phyloP scores from a whole-genome alignment of 2,113 vertebrate species.

The Microtus montanus region DNA sequence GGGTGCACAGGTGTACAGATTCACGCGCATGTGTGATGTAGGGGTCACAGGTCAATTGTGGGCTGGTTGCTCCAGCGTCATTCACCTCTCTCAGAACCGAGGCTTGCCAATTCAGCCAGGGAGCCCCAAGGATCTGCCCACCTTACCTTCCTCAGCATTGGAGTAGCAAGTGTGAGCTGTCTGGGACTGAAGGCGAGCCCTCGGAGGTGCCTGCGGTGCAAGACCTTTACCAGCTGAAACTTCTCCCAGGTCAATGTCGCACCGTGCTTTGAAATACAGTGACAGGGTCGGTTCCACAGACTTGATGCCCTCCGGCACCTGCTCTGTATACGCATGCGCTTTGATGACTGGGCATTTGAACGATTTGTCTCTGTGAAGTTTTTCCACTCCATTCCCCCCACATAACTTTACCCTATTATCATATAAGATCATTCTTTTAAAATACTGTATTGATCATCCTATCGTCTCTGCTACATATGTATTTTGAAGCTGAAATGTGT shows the following conservation, averaged over 20 bases:
- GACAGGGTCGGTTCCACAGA: neutral
- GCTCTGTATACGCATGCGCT: neutral
- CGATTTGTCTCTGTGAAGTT: slow-evolving; percentile 10
- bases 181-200: neutral
- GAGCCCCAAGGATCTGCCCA: no score
- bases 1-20: neutral
- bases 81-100: neutral
- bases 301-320: neutral
- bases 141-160: neutral
- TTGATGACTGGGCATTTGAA: neutral
- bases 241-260: neutral
- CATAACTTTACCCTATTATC: slow-evolving; percentile 41
- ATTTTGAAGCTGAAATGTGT: slow-evolving; percentile 29
- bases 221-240: neutral
- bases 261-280: slow-evolving; percentile 9
- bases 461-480: slow-evolving; percentile 26
- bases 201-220: no score
- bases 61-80: neutral
- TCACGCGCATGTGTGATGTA: neutral
- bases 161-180: neutral
- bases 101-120: neutral
- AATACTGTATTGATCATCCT: neutral
- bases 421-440: slow-evolving; percentile 15
- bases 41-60: no score
- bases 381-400: slow-evolving; percentile 10